These are phyloP conservation scores for Ptychoptera albimana DNA, from an alignment of 2,888 invertebrate genomes.

Conservation along the genomic window DNA sequence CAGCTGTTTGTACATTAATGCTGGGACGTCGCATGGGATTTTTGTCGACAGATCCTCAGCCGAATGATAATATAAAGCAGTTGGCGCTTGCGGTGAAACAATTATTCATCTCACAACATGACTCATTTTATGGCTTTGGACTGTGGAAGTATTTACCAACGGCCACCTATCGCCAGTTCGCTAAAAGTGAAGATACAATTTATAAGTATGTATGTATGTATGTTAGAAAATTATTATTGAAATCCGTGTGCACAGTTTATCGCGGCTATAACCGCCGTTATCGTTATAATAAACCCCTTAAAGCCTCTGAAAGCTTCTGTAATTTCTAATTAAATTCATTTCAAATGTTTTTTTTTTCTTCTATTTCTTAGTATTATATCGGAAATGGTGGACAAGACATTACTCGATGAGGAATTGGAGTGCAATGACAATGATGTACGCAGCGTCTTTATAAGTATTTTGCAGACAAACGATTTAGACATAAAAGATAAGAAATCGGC, in stretches of 20 bases:
- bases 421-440: constrained; percentile 40
- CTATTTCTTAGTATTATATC: constrained; percentile 52
- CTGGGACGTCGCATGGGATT: constrained; percentile 67
- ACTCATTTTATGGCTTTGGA: constrained; percentile 68
- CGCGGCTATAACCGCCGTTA: too few species aligned
- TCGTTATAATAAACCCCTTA: too few species aligned
- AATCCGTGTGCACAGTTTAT: too few species aligned
- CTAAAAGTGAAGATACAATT: constrained; percentile 59
- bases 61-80: constrained; percentile 32
- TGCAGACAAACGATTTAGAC: constrained; percentile 54
- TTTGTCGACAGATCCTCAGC: constrained; percentile 34
- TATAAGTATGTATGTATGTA: constrained; percentile 48
- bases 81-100: constrained; percentile 59
- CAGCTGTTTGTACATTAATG: constrained; percentile 63
- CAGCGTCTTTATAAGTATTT: constrained; percentile 59
- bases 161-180: constrained; percentile 50
- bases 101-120: constrained; percentile 61
- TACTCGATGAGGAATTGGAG: constrained; percentile 33
- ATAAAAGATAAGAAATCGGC: constrained; percentile 69
- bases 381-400: constrained; percentile 56
- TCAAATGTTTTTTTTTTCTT: too few species aligned
- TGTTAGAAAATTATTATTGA: too few species aligned
- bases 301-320: too few species aligned
- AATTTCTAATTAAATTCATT: constrained; percentile 1
- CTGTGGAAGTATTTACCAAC: constrained; percentile 69